Percentiles rank a stretch among this genome's conserved stretches.
phyloP scores from a whole-genome alignment of 2,113 vertebrate genomes.

The Tretioscincus oriximinensis region DNA sequence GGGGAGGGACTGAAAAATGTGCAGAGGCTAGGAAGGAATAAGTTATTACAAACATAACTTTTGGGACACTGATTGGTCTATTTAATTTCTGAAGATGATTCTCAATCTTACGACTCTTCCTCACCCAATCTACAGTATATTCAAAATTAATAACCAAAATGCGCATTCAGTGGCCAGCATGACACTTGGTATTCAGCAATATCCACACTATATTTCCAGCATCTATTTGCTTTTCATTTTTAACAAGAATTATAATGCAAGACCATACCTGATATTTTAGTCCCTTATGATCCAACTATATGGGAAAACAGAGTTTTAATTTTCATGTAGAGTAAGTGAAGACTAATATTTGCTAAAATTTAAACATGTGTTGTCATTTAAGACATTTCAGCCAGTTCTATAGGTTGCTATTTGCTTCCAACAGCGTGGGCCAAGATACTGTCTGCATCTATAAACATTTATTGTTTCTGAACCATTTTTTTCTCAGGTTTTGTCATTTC shows the following conservation, averaged over 20 bases:
- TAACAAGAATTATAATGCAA: constrained; percentile 1
- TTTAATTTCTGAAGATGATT: constrained; percentile 12
- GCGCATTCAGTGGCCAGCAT: constrained; percentile 35
- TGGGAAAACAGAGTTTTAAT: background rate
- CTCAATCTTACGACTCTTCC: constrained; percentile 1
- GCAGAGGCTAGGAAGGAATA: constrained; percentile 45
- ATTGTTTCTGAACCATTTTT: background rate
- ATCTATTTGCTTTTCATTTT: constrained; percentile 33
- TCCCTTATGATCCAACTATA: background rate
- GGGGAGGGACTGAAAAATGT: constrained; percentile 53
- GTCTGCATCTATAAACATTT: background rate
- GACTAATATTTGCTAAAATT: background rate
- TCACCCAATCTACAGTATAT: constrained; percentile 12
- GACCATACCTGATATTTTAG: background rate
- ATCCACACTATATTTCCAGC: constrained; percentile 43
- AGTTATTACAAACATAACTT: constrained; percentile 56
- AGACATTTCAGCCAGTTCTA: background rate
- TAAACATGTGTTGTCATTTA: background rate
- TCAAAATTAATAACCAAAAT: constrained; percentile 49
- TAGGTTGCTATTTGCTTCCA: background rate
- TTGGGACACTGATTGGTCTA: constrained; percentile 38
- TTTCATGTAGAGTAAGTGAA: background rate
- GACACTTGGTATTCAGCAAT: constrained; percentile 38
- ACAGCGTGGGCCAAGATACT: too few species aligned
- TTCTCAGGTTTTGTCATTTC: background rate